Evolutionary conservation across 1,140 invertebrate genomes (phyloP).

Genomic region (Trinorchestia longiramus): DNA sequence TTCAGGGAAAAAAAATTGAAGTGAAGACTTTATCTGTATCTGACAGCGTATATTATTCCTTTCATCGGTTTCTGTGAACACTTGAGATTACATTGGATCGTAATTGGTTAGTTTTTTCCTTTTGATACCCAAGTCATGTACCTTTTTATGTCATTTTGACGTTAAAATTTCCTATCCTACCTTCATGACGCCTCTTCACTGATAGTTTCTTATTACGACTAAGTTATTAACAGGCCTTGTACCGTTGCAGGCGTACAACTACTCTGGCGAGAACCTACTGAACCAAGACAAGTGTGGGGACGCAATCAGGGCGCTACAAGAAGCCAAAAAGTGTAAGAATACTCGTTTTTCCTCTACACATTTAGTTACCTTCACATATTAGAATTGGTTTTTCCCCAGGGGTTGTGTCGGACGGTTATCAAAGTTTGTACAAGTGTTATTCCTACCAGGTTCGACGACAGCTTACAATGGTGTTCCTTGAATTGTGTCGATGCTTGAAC

Average conservation of each 20-base stretch:
- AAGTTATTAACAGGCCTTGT: neutral
- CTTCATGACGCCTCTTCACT: neutral
- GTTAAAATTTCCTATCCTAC: too few species aligned
- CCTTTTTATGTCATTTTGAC: too few species aligned
- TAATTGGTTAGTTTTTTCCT: too few species aligned
- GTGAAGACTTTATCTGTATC: too few species aligned
- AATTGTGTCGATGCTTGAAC: too few species aligned
- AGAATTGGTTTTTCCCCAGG: too few species aligned
- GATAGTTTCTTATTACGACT: neutral
- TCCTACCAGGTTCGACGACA: neutral
- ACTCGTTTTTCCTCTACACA: neutral
- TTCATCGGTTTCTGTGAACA: too few species aligned
- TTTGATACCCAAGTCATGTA: too few species aligned
- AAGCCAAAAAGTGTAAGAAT: slow-evolving; percentile 74
- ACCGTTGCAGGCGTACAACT: slow-evolving; percentile 76
- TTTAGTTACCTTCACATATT: neutral
- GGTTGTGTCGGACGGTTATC: neutral
- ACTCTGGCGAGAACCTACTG: slow-evolving; percentile 77
- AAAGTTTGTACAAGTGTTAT: neutral
- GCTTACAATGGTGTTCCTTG: too few species aligned
- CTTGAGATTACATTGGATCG: too few species aligned
- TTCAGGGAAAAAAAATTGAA: too few species aligned
- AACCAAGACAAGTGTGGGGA: slow-evolving; percentile 80
- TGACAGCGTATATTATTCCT: too few species aligned
- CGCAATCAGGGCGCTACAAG: slow-evolving; percentile 77